phyloP scores from a whole-genome alignment of 1,140 invertebrate species.

The Akabosia matsudoensis region DNA sequence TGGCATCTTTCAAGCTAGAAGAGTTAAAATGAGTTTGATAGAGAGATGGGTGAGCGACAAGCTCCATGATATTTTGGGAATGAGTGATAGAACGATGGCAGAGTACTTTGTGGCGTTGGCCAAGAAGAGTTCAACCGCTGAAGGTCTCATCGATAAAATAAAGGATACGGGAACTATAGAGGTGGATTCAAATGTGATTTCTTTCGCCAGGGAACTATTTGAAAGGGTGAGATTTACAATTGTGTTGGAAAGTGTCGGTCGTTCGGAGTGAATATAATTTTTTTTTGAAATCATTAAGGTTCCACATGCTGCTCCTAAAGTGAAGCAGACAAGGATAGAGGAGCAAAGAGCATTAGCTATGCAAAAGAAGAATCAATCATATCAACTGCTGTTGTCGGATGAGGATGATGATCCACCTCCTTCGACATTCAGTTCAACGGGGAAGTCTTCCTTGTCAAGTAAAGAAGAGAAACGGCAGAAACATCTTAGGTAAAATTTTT shows the following conservation, averaged over 20 bases:
- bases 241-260: neutral
- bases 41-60: conserved; percentile 57
- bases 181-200: conserved; percentile 51
- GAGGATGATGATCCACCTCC: conserved; percentile 37
- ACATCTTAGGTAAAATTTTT: conserved; percentile 30
- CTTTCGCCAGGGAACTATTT: conserved; percentile 50
- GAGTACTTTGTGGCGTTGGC: conserved; percentile 57
- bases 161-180: conserved; percentile 55
- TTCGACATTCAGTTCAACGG: neutral
- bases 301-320: conserved; percentile 33
- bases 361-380: conserved; percentile 38
- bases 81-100: conserved; percentile 56
- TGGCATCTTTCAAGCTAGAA: neutral
- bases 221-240: conserved; percentile 31
- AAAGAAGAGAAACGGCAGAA: conserved; percentile 22
- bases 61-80: conserved; percentile 57
- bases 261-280: neutral
- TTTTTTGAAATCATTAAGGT: conserved; percentile 32
- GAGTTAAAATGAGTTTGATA: conserved; percentile 30
- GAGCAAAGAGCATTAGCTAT: conserved; percentile 37
- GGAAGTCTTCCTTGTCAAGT: neutral
- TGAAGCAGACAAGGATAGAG: conserved; percentile 29
- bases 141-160: conserved; percentile 54
- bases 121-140: conserved; percentile 51
- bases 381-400: conserved; percentile 40